phyloP scores from a whole-genome alignment of 1,140 invertebrate genomes.

The Pseudachorutes palmiensis region DNA sequence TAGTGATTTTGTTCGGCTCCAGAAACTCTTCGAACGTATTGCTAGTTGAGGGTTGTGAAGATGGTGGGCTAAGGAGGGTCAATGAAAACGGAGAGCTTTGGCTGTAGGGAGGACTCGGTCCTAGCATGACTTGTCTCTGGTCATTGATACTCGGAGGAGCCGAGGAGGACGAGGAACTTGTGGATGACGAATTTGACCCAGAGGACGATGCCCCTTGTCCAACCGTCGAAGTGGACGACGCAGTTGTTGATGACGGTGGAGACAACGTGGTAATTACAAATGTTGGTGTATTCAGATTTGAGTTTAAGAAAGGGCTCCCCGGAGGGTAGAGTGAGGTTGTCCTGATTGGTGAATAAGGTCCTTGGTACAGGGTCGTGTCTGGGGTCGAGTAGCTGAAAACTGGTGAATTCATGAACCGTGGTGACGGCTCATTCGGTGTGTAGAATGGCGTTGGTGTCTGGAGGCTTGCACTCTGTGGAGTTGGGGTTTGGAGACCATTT shows the following conservation, averaged over 20 bases:
- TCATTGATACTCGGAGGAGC: background rate
- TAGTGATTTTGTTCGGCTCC: conserved; percentile 28
- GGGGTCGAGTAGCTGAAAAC: conserved; percentile 36
- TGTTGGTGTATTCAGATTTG: conserved; percentile 32
- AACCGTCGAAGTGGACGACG: background rate
- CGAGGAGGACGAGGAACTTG: background rate
- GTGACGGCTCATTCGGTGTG: conserved; percentile 37
- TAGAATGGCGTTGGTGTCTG: conserved; percentile 35
- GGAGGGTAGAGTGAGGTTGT: conserved; percentile 28
- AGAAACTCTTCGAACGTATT: conserved; percentile 40
- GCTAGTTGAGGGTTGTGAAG: conserved; percentile 42
- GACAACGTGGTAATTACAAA: conserved; percentile 3
- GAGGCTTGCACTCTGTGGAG: conserved; percentile 20
- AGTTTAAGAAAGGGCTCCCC: conserved; percentile 34
- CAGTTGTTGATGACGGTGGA: background rate
- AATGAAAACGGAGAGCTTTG: background rate
- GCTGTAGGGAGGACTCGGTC: background rate
- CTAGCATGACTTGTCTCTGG: background rate
- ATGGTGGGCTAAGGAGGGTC: conserved; percentile 39
- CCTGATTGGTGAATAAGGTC: conserved; percentile 35
- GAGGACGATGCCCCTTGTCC: conserved; percentile 4
- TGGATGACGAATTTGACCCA: background rate
- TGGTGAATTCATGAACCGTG: conserved; percentile 37
- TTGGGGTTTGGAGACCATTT: background rate
- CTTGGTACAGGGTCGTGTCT: conserved; percentile 36